Base-by-base conservation (phyloP, 92 coral and sea anemone genomes). In the Epizoanthus ramosus region DNA sequence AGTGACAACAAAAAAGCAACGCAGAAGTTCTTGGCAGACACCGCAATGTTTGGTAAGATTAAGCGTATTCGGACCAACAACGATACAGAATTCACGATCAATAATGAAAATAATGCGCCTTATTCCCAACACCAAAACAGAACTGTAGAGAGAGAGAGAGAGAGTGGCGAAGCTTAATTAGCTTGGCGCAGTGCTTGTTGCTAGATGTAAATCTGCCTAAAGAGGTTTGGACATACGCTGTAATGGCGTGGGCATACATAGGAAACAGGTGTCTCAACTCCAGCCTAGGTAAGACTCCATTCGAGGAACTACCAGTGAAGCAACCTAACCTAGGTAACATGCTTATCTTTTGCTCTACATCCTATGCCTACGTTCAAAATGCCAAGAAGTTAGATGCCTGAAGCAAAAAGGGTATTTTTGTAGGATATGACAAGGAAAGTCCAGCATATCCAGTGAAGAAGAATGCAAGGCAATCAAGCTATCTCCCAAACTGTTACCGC, bases 31-130 rank as follows among this genome's bases (percentile, higher is more conserved):
- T 75, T 89, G 18, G 83, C 84, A 4, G 92, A 89, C 74, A 60
- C 80, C 68, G 75, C 87, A 39, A 83, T 89, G 7, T 80, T 41
- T 74, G 89, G 87, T 28, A 81, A 58, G 75, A 79, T 89, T 18
- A 85, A 79, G 39, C 74, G 88, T 67, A 67, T 85, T 19, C 53
- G 83, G 58, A 65, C 58, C 5, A 83, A 88, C 68, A 72, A 84
- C 28, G 88, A 88, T 56, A 80, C 81, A 33, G 88, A 88, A 43
- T 84, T 84, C 33, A 84, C 59, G 73, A 63, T 74, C 28, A 87
- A 58, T 24, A 71, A 80, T 16, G 86, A 80, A 23, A 84, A 80
- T 31, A 37, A 25, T 41, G 85, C 86, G 33, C 37, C 53, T 5
- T 19, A 63, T 41, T 31, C 74, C 50, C 79, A 43, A 31, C 66